phyloP scores from a whole-genome alignment of 2,113 vertebrate genomes.

The Cephalopholis sonnerati region DNA sequence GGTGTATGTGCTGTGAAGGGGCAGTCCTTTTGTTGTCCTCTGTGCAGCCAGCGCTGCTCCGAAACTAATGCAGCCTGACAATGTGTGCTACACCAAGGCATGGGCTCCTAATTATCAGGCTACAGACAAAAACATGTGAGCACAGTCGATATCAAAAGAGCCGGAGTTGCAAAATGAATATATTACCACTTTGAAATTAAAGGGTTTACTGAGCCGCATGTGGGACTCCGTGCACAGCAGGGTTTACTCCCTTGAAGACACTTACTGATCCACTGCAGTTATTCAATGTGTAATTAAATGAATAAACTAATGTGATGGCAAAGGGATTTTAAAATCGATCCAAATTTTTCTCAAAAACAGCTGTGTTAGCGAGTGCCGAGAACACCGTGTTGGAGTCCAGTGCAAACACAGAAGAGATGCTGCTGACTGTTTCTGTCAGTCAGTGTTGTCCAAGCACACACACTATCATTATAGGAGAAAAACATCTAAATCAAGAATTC shows the following conservation, averaged over 20 bases:
- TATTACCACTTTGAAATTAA: conserved; percentile 37
- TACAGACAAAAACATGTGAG: conserved; percentile 59
- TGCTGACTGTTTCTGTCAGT: conserved; percentile 4
- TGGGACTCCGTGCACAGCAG: conserved; percentile 1
- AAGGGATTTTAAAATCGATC: not conserved
- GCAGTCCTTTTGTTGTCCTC: conserved; percentile 71
- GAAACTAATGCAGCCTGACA: conserved; percentile 74
- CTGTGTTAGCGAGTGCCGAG: not conserved
- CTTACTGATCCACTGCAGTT: conserved; percentile 8
- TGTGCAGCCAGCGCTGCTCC: conserved; percentile 52
- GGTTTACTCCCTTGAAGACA: conserved; percentile 2
- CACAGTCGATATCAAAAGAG: conserved; percentile 45
- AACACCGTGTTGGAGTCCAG: not conserved
- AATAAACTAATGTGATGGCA: not conserved
- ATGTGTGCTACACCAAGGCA: conserved; percentile 56
- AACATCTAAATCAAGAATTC: too few species aligned
- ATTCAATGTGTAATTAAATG: conserved; percentile 3
- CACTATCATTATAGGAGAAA: not conserved
- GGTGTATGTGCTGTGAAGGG: conserved; percentile 59
- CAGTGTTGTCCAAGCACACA: not conserved
- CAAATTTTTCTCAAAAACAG: not conserved
- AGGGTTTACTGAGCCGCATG: conserved; percentile 24
- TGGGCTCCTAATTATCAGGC: conserved; percentile 66
- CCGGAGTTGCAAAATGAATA: conserved; percentile 35
- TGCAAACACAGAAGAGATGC: not conserved